Base-by-base conservation (phyloP, 2,797 vertebrate species). In the Sebastes cheni region DNA sequence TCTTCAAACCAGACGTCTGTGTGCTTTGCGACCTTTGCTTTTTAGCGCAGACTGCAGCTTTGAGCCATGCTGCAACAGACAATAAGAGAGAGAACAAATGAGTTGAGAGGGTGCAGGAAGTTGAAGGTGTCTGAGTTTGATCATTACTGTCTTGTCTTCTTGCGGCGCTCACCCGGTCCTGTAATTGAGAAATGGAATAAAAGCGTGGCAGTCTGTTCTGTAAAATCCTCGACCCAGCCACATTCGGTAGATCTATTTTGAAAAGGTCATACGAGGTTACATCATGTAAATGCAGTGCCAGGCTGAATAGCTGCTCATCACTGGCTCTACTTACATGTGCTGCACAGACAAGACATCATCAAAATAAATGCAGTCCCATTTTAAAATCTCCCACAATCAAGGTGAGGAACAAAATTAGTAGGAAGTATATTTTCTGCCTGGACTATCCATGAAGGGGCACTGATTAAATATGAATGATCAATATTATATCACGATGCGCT, bases 71-170 rank as follows among this genome's bases (percentile, higher is more conserved):
- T 46, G 25, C 46, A 14, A 39, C n/a, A 25, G 56, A 68, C 66
- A 36, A 52, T 13, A n/a, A 27, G 25, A 16, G 52, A 27, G 61
- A 64, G 75, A 29, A 23, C 59, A 56, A n/a, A 61, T 32, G 25
- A 59, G 73, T 39, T 79, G 65, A 80, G 61, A 83, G 62, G 77
- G 58, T 8, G 11, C 58, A 3, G 56, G 25, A 79, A 70, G 66
- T 64, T 25, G 34, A 76, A 56, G 20, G 27, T 27, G 67, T 36
- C 18, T 60, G 52, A 23, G 58, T 77, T 42, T 64, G 76, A 82
- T 84, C 83, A 56, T 79, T 67, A 32, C 65, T 20, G 69, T 56
- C 27, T 65, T 62, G 66, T 86, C 54, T 36, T 69, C 36, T 55
- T 1, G 22, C 1, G 1, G 58, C 27, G 1, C 65, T 81, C 60